Evolutionary conservation across 2,113 vertebrate species (phyloP), one percentile per base, ranked within the genome.

Genomic region (Meleagris gallopavo): DNA sequence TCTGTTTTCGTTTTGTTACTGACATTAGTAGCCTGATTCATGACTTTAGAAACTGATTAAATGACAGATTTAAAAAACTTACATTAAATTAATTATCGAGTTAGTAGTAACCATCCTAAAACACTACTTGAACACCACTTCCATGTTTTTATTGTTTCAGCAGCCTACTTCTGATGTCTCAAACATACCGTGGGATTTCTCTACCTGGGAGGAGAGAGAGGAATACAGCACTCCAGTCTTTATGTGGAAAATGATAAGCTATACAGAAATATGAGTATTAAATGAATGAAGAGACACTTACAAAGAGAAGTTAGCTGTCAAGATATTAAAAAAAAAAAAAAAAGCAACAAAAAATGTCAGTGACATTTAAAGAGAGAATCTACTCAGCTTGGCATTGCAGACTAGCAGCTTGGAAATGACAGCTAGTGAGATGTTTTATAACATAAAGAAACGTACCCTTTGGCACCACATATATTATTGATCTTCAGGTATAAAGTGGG

Each of bases 301-400:
- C 4, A 81, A 69, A 93, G 69, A 95, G 64, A 94, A 89, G 21
- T 7, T 72, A 22, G 2, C 45, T 84, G 74, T 82, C 57, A 83
- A 54, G 27, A 54, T 54, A 54, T 54, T 52, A 27, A 15, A 9
- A 70, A 80, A 87, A 88, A 82, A 75, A 66, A 57, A 58, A 62
- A 62, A 20, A 36, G 9, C 74, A 86, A 64, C 24, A 40, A 62
- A 64, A 93, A 87, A 92, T 92, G 70, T 90, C 92, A 95, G 93
- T 97, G 96, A 94, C 95, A 97, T 96, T 97, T 97, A 76, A 90
- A 97, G 97, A 94, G 29, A 95, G 70, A 93, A 93, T 70, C 41
- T 82, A 95, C 71, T 93, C 81, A 88, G 86, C 93, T 93, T 95
- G 91, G 88, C 58, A 96, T 89, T 93, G 69, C 86, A 90, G 83